phyloP scores from a whole-genome alignment of 2,113 vertebrate genomes.

The Ammodytes dubius region DNA sequence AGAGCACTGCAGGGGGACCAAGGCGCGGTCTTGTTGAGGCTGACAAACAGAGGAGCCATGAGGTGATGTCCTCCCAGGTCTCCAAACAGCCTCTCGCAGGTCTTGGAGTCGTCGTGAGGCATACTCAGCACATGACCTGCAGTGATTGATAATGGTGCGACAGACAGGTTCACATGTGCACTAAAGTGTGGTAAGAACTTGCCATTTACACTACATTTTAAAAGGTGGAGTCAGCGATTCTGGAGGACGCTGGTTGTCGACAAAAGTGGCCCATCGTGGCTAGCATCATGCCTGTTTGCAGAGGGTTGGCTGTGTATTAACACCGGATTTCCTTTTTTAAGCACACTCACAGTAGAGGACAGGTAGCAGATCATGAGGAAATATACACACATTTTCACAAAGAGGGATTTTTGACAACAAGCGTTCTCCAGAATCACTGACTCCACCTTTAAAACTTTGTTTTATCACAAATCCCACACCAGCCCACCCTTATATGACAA shows the following conservation, averaged over 20 bases:
- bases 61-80: conserved; percentile 88
- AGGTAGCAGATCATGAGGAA: no score
- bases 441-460: no score
- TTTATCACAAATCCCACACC: not conserved
- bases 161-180: not conserved
- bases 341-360: no score
- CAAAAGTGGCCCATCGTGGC: no score
- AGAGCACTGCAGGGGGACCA: conserved; percentile 97
- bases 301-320: no score
- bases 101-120: conserved; percentile 96
- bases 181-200: not conserved
- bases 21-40: conserved; percentile 90
- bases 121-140: conserved; percentile 97
- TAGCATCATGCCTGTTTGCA: no score
- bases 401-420: no score
- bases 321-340: no score
- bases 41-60: conserved; percentile 93
- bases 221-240: not conserved
- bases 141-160: not conserved
- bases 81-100: conserved; percentile 90
- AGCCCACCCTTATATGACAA: not conserved
- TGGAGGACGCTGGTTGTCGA: no score
- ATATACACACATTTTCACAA: no score
- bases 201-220: not conserved
- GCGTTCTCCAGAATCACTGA: no score